Conservation (phyloP, 2,797 vertebrate genomes). For the Eupleurogrammus muticus region DNA sequence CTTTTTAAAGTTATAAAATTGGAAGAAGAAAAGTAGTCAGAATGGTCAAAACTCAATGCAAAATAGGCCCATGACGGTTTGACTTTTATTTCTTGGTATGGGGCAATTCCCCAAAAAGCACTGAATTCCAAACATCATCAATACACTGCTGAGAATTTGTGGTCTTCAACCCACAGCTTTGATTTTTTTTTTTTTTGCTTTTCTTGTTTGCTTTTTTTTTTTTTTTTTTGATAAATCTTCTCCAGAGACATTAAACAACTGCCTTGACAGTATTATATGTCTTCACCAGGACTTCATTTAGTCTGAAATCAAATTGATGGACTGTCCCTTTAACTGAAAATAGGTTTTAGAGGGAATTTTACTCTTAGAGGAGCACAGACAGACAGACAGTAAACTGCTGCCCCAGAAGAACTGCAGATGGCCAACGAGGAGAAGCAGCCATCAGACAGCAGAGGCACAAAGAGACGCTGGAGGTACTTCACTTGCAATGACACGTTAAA, state of each 20-base stretch:
- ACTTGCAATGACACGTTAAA: slow-evolving; percentile 2
- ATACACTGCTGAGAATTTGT: not conserved
- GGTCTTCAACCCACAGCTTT: not conserved
- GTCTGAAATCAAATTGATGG: not conserved
- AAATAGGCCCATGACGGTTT: no score
- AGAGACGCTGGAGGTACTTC: slow-evolving; percentile 29
- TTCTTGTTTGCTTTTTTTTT: no score
- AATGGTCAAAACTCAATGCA: no score
- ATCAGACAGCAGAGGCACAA: slow-evolving; percentile 37
- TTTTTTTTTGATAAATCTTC: not conserved
- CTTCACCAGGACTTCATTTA: not conserved
- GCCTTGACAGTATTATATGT: not conserved
- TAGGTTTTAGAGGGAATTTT: not conserved
- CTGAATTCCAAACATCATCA: not conserved
- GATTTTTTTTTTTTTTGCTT: no score
- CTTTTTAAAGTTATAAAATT: no score
- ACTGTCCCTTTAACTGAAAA: not conserved
- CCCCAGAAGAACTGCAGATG: slow-evolving; percentile 23
- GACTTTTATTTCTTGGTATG: no score
- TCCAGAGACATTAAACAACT: not conserved
- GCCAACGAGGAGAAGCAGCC: not conserved
- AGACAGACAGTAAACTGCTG: slow-evolving; percentile 7
- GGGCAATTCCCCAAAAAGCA: no score
- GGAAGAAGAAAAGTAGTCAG: no score
- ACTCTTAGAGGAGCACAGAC: slow-evolving; percentile 2